Conservation (phyloP, 2,888 invertebrate species). For the Diarsia dahlii region DNA sequence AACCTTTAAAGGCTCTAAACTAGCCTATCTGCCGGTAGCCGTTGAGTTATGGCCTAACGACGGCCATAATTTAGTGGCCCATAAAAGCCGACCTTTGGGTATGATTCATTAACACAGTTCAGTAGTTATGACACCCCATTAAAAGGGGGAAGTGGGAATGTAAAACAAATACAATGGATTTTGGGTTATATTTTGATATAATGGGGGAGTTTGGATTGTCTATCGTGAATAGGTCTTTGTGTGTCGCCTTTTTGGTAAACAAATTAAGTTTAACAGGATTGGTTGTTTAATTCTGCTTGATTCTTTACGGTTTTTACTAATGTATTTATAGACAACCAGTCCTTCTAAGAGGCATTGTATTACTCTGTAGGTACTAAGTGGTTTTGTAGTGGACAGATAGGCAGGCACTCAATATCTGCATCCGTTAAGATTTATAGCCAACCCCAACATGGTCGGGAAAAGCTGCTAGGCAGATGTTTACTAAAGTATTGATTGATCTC, state of each 20-base stretch:
- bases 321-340: no score
- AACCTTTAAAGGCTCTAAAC: slow-evolving; percentile 67
- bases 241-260: slow-evolving; percentile 24
- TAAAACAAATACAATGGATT: slow-evolving; percentile 71
- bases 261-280: not conserved
- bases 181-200: slow-evolving; percentile 46
- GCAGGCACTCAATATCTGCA: no score
- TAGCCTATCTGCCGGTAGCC: slow-evolving; percentile 63
- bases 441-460: no score
- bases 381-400: no score
- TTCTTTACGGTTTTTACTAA: not conserved
- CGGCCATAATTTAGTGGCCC: slow-evolving; percentile 72
- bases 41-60: slow-evolving; percentile 69
- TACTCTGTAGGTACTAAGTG: no score
- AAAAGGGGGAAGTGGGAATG: slow-evolving; percentile 67
- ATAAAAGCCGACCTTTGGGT: slow-evolving; percentile 73
- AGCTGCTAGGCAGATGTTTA: no score
- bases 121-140: slow-evolving; percentile 77
- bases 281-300: not conserved
- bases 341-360: no score
- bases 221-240: slow-evolving; percentile 39
- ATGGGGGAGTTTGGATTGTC: slow-evolving; percentile 27
- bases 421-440: no score
- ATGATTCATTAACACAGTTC: slow-evolving; percentile 76
- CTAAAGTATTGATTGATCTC: no score